Percentiles rank a stretch among this genome's conserved stretches.
Conservation (phyloP, 92 coral and sea anemone species). For the Parazoanthus atlanticus region DNA sequence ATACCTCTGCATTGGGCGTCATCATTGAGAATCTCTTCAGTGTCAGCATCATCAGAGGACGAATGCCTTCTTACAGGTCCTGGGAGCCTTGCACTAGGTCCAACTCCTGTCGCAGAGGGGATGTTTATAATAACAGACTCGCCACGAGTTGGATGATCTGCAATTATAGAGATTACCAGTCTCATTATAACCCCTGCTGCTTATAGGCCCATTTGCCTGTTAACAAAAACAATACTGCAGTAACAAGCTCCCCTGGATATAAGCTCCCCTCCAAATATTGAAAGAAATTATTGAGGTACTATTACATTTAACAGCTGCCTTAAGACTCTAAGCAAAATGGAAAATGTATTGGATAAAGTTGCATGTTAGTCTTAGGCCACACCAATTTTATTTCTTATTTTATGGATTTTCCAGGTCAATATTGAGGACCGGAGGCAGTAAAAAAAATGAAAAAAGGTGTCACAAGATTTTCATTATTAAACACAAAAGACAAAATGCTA, state of each 20-base stretch:
- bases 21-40: conserved; percentile 32
- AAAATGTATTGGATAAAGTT: too few species aligned
- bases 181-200: not conserved
- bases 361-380: too few species aligned
- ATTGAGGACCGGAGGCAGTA: too few species aligned
- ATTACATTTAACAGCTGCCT: too few species aligned
- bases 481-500: too few species aligned
- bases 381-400: too few species aligned
- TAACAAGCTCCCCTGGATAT: not conserved
- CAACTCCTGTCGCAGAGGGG: conserved; percentile 20
- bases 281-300: too few species aligned
- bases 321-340: too few species aligned
- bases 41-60: conserved; percentile 36
- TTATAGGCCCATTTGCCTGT: not conserved
- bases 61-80: conserved; percentile 11
- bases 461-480: too few species aligned
- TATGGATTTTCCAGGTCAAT: too few species aligned
- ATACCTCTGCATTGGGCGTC: conserved; percentile 22
- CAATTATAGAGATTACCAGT: not conserved
- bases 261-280: not conserved
- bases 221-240: not conserved
- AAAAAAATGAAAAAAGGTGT: too few species aligned
- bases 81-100: not conserved
- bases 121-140: conserved; percentile 31
- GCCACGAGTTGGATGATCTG: conserved; percentile 10